phyloP scores from a whole-genome alignment of 2,797 vertebrate genomes.

The Sebastes kiyomatsui region DNA sequence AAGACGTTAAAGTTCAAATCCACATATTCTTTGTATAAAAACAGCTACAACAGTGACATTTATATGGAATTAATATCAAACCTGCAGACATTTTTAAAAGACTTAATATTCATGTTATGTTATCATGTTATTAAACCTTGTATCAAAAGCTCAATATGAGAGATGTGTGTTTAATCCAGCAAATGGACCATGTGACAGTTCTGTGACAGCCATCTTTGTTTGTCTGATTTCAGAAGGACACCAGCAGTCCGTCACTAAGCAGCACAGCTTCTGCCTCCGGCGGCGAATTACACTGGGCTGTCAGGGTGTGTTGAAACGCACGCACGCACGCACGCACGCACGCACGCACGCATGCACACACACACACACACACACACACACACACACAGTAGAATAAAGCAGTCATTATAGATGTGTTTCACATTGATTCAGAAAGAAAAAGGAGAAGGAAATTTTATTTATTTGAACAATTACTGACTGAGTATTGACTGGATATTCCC shows the following conservation, averaged over 20 bases:
- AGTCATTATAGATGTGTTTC: background rate
- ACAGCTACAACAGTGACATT: background rate
- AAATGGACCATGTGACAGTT: background rate
- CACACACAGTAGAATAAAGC: background rate
- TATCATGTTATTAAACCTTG: background rate
- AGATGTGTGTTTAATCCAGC: background rate
- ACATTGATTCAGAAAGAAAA: background rate
- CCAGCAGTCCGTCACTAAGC: slow-evolving; percentile 89
- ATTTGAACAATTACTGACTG: background rate
- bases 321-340: background rate
- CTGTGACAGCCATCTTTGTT: slow-evolving; percentile 4
- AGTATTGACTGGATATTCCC: background rate
- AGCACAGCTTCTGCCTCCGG: slow-evolving; percentile 75
- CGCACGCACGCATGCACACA: background rate
- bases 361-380: background rate
- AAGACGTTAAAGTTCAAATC: background rate
- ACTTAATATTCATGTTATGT: background rate
- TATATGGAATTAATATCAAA: background rate
- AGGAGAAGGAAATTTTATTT: background rate
- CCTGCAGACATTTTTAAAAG: background rate
- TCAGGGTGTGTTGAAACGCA: slow-evolving; percentile 85
- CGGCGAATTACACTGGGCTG: slow-evolving; percentile 93
- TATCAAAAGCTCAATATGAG: background rate
- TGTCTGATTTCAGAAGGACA: slow-evolving; percentile 88
- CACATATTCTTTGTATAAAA: background rate